Evolutionary conservation across 2,888 invertebrate species (phyloP).

Genomic region (Epinotia bilunana): DNA sequence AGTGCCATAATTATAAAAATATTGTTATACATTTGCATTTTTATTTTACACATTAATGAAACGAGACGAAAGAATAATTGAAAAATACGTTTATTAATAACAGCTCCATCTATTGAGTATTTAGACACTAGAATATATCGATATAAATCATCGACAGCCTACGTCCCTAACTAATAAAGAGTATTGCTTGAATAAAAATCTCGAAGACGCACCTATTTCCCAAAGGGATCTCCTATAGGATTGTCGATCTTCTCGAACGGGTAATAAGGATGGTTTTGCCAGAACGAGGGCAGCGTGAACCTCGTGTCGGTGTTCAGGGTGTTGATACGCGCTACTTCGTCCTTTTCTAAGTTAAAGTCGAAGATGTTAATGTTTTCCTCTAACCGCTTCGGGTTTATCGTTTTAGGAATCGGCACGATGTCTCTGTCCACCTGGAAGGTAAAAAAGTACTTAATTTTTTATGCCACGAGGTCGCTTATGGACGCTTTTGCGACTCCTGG

Average conservation of each 20-base stretch:
- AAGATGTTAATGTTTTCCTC: conserved; percentile 72
- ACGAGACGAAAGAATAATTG: background rate
- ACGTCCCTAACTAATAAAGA: conserved; percentile 9
- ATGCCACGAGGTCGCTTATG: too few relatives aligned
- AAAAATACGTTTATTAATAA: conserved; percentile 4
- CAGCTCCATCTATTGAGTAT: conserved; percentile 20
- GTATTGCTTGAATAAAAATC: background rate
- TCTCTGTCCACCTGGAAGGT: conserved; percentile 70
- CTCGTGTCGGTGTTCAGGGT: conserved; percentile 57
- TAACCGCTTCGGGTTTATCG: conserved; percentile 60
- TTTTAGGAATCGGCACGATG: conserved; percentile 71
- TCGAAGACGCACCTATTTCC: conserved; percentile 10
- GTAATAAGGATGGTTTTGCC: conserved; percentile 74
- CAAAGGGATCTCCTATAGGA: conserved; percentile 65
- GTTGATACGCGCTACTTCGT: conserved; percentile 64
- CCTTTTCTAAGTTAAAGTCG: conserved; percentile 65
- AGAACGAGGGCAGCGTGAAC: conserved; percentile 70
- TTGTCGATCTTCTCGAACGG: conserved; percentile 70
- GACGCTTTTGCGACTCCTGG: too few relatives aligned
- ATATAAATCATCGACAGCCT: conserved; percentile 19
- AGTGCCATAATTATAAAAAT: conserved; percentile 73
- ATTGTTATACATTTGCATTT: conserved; percentile 62
- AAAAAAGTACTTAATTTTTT: background rate
- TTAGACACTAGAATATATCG: conserved; percentile 10
- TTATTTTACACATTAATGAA: background rate